A percentile compares a stretch with the other conserved stretches of the same genome.
Conservation (phyloP, 2,113 vertebrate species). For the Elanoides forficatus region DNA sequence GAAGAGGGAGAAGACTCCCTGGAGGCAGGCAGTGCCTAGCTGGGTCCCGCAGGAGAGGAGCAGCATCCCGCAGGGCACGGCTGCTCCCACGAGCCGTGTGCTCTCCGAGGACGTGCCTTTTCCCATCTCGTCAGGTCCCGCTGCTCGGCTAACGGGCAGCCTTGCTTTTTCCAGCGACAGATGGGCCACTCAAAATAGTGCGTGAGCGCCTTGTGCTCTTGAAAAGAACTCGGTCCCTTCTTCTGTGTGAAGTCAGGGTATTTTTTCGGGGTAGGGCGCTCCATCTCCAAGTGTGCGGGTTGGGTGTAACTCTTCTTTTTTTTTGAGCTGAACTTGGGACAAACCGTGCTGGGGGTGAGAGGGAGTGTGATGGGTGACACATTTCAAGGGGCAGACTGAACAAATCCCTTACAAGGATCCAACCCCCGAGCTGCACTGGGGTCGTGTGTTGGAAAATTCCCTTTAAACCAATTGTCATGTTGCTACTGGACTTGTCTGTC, state of each 20-base stretch:
- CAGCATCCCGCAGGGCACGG: background rate
- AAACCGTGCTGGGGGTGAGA: background rate
- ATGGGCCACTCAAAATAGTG: background rate
- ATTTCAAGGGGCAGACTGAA: background rate
- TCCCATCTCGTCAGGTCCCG: background rate
- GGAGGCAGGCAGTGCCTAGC: background rate
- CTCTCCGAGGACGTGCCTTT: background rate
- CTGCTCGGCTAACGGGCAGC: accelerated
- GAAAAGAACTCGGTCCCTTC: background rate
- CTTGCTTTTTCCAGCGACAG: background rate
- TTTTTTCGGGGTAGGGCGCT: background rate
- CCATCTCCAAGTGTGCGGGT: background rate
- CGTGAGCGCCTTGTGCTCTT: background rate
- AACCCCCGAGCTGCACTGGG: no score
- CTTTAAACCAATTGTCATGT: background rate
- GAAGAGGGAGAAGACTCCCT: background rate
- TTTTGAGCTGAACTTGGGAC: background rate
- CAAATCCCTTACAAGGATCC: background rate
- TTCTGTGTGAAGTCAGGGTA: background rate
- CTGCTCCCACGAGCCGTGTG: background rate
- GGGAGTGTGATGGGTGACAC: background rate
- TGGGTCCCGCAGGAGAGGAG: background rate
- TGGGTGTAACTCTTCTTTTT: background rate
- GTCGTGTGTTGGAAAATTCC: background rate
- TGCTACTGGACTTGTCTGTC: background rate